Evolutionary conservation across 2,797 vertebrate species (phyloP), one percentile per base, ranked within the genome.

Genomic region (Australoheros facetus): DNA sequence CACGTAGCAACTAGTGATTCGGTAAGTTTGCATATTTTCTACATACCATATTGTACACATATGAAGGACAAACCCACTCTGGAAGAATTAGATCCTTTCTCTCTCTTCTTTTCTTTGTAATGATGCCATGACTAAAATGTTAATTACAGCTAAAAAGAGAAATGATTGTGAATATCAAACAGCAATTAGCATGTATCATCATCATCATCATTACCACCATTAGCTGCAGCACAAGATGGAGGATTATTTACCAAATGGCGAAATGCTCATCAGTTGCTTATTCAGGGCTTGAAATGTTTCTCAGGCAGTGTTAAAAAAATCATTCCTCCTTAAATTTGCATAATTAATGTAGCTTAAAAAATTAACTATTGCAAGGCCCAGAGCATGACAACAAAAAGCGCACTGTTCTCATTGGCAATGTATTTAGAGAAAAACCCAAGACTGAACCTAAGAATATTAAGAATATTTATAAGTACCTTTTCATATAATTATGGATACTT

Each of bases 151-250:
- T 89, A 91, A 93, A 94, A 95, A 90, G 94, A 93, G 89, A 88
- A 91, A 92, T 79, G 86, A 95, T 93, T 93, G 90, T 75, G 78
- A 92, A 95, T 94, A 93, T 91, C 92, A 94, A 91, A 91, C 82
- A 89, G 89, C 93, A 95, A 95, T 95, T 95, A 95, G 89, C 88
- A 93, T 94, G 92, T 90, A 93, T 95, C 94, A 94, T 95, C 93
- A 94, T 94, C 93, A 95, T 92, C 90, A 91, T 93, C 91, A 94
- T 96, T 93, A 93, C 81, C 77, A 78, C 90, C 91, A 93, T 94
- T 93, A 91, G 87, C 88, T 76, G 85, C 89, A 81, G 85, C 78
- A 85, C 83, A 93, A 91, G 88, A 92, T 91, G 88, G 91, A 94
- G 88, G 89, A 89, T 91, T 93, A 92, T 95, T 94, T 93, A 92